Percentiles rank a stretch among this genome's conserved stretches.
Evolutionary conservation across 2,888 invertebrate species (phyloP).

Genomic region (Ectemnius continuus): DNA sequence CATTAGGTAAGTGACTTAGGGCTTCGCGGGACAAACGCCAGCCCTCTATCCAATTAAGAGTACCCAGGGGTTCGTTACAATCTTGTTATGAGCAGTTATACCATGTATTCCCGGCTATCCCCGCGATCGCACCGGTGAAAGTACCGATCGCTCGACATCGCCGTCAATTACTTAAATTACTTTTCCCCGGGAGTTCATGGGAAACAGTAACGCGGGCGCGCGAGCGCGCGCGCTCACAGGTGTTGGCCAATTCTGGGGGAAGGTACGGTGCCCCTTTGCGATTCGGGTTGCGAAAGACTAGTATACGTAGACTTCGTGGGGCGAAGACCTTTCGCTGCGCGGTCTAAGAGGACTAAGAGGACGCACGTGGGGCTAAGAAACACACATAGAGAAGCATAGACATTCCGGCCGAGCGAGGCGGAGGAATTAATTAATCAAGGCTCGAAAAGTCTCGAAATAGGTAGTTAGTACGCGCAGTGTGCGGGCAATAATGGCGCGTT

Average conservation of each 20-base stretch:
- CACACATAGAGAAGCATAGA: too few species aligned
- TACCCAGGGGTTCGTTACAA: not conserved
- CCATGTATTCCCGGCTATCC: not conserved
- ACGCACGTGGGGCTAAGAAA: too few species aligned
- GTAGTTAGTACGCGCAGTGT: constrained; percentile 43
- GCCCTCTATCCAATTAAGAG: constrained; percentile 5
- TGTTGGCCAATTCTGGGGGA: constrained; percentile 10
- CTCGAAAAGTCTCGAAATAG: constrained; percentile 36
- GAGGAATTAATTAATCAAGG: constrained; percentile 59
- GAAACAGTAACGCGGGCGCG: not conserved
- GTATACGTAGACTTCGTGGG: not conserved
- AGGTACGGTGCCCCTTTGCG: constrained; percentile 1
- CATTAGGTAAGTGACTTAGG: too few species aligned
- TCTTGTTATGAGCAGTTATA: constrained; percentile 3
- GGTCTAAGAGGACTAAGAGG: too few species aligned
- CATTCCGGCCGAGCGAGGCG: constrained; percentile 27
- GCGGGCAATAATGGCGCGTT: constrained; percentile 54
- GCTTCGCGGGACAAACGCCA: not conserved
- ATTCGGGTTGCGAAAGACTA: constrained; percentile 16
- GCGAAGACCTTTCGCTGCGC: constrained; percentile 2
- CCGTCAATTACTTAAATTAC: constrained; percentile 6
- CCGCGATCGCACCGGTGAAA: constrained; percentile 20
- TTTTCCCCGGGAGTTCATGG: constrained; percentile 3
- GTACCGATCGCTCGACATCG: constrained; percentile 19
- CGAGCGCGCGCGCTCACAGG: too few species aligned